Evolutionary conservation across 2,888 invertebrate genomes (phyloP).

Genomic region (Lasioglossum pauxillum): DNA sequence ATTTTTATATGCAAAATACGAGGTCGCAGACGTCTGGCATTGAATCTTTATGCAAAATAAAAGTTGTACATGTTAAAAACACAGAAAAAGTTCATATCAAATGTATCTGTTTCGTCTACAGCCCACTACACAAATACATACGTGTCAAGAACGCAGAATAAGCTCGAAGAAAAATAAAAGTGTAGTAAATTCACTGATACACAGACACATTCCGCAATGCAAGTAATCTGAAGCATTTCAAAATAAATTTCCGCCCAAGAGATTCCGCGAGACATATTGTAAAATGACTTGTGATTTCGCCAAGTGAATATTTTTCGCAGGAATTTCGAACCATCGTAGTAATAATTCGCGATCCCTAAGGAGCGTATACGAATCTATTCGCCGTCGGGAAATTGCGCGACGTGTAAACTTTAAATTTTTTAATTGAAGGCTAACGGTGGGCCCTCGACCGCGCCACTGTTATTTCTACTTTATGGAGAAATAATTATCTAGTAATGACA

Average conservation of each 20-base stretch:
- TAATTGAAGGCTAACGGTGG: slow-evolving; percentile 51
- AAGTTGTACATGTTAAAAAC: not conserved
- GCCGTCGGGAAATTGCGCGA: not conserved
- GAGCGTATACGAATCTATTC: slow-evolving; percentile 2
- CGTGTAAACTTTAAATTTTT: slow-evolving; percentile 54
- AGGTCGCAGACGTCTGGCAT: too few relatives aligned
- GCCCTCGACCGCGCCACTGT: slow-evolving; percentile 39
- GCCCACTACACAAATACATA: not conserved
- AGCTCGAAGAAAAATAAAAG: not conserved
- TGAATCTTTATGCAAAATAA: not conserved
- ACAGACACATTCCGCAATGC: not conserved
- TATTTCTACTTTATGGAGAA: slow-evolving; percentile 61
- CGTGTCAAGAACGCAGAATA: not conserved
- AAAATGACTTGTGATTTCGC: not conserved
- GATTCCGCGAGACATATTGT: not conserved
- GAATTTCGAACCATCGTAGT: not conserved
- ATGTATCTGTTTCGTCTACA: not conserved
- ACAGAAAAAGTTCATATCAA: not conserved
- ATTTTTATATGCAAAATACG: too few relatives aligned
- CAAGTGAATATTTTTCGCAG: not conserved
- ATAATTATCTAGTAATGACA: slow-evolving; percentile 67
- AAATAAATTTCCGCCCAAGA: not conserved
- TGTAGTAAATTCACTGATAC: not conserved
- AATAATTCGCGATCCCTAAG: not conserved
- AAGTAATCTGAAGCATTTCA: not conserved